These are phyloP conservation scores for Tetraodon nigroviridis DNA, from an alignment of 2,113 vertebrate genomes.

Conservation along the genomic window DNA sequence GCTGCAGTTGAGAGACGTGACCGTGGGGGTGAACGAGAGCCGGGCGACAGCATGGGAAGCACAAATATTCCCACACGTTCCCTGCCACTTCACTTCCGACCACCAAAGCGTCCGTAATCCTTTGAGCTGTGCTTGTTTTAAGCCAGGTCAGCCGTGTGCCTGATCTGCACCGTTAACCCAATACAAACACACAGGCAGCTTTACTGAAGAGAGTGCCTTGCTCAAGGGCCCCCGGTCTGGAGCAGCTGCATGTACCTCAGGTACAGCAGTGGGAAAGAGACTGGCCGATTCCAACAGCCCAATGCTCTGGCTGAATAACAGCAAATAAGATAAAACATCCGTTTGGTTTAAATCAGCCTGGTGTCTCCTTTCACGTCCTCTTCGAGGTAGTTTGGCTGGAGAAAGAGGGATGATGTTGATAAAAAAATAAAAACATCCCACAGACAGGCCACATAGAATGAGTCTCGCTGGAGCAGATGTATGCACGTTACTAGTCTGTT, in stretches of 20 bases:
- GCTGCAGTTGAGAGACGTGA: conserved; percentile 1
- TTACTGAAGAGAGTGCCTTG: conserved; percentile 20
- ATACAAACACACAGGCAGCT: conserved; percentile 38
- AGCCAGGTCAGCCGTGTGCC: conserved; percentile 44
- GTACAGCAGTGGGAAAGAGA: conserved; percentile 5
- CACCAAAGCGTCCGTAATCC: conserved; percentile 52
- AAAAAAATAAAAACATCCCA: not conserved
- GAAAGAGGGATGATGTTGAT: not conserved
- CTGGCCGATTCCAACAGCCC: not conserved
- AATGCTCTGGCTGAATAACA: not conserved
- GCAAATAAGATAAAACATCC: not conserved
- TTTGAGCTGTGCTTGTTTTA: conserved; percentile 64
- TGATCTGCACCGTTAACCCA: conserved; percentile 40
- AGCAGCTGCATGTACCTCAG: conserved; percentile 2
- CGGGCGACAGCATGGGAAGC: conserved; percentile 44
- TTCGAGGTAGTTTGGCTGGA: conserved; percentile 1
- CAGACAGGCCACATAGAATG: conserved; percentile 2
- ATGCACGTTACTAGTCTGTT: conserved; percentile 21
- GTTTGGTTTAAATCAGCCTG: too few relatives aligned
- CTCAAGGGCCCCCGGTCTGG: conserved; percentile 1
- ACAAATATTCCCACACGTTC: conserved; percentile 62
- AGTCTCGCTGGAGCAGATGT: conserved; percentile 24
- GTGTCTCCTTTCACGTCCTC: not conserved
- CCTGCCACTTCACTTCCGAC: conserved; percentile 29
- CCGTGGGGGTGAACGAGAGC: conserved; percentile 26